Evolutionary conservation across 2,797 vertebrate species (phyloP).

Genomic region (Lycodopsis pacificus): DNA sequence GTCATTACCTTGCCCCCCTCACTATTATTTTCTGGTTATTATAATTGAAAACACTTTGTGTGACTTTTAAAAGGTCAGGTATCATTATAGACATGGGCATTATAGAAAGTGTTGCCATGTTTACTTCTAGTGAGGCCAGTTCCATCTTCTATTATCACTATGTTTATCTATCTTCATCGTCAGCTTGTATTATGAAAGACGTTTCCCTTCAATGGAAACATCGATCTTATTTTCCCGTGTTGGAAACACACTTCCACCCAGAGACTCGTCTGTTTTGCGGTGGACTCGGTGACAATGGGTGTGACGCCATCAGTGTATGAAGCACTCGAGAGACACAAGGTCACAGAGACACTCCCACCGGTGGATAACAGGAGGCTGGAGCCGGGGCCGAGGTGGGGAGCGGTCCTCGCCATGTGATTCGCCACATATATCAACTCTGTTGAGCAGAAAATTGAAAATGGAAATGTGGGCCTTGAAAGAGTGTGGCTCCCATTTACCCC

Average conservation of each 20-base stretch:
- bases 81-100: background rate
- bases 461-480: conserved; percentile 87
- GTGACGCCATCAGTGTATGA: conserved; percentile 15
- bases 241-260: conserved; percentile 10
- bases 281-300: conserved; percentile 53
- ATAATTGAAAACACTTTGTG: no score
- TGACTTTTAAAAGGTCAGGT: no score
- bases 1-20: no score
- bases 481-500: conserved; percentile 81
- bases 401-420: conserved; percentile 73
- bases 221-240: background rate
- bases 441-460: conserved; percentile 90
- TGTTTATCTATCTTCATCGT: no score
- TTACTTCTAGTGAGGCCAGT: no score
- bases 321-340: conserved; percentile 69
- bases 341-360: conserved; percentile 70
- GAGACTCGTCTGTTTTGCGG: conserved; percentile 41
- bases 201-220: background rate
- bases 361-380: conserved; percentile 75
- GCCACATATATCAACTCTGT: conserved; percentile 87
- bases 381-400: conserved; percentile 61
- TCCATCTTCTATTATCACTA: no score
- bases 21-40: no score
- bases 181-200: background rate
- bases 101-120: background rate